phyloP scores from a whole-genome alignment of 1,140 invertebrate genomes.

The Drosophila setifemur region DNA sequence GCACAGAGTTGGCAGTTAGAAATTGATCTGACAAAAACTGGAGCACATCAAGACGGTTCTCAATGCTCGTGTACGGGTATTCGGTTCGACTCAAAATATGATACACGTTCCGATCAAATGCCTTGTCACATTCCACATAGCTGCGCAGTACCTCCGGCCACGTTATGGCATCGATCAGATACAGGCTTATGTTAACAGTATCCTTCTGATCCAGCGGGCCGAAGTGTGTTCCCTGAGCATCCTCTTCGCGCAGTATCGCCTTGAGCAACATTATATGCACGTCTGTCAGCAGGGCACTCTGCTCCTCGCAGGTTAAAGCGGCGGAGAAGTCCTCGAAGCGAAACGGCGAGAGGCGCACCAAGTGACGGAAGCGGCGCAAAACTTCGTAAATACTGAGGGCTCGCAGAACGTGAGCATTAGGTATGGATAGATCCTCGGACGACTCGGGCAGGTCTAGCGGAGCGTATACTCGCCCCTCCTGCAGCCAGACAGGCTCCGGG shows the following conservation, averaged over 20 bases:
- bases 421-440: constrained; percentile 94
- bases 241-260: constrained; percentile 95
- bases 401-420: constrained; percentile 90
- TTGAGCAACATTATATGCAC: constrained; percentile 96
- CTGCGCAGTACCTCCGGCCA: constrained; percentile 95
- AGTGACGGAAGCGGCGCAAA: constrained; percentile 93
- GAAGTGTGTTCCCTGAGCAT: constrained; percentile 96
- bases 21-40: constrained; percentile 97
- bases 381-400: constrained; percentile 96
- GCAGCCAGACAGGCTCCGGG: constrained; percentile 94
- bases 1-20: constrained; percentile 94
- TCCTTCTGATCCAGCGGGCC: constrained; percentile 98
- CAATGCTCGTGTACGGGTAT: constrained; percentile 94
- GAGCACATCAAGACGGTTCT: constrained; percentile 92
- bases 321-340: constrained; percentile 98
- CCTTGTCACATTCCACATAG: constrained; percentile 94
- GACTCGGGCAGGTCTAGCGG: constrained; percentile 90
- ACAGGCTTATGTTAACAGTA: constrained; percentile 95
- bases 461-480: constrained; percentile 89
- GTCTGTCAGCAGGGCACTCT: constrained; percentile 94
- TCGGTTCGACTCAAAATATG: constrained; percentile 89
- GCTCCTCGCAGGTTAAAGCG: constrained; percentile 94
- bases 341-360: constrained; percentile 96
- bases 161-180: constrained; percentile 95
- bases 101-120: constrained; percentile 89